Evolutionary conservation across 2,888 invertebrate species (phyloP).

Genomic region (Campaea margaritaria): DNA sequence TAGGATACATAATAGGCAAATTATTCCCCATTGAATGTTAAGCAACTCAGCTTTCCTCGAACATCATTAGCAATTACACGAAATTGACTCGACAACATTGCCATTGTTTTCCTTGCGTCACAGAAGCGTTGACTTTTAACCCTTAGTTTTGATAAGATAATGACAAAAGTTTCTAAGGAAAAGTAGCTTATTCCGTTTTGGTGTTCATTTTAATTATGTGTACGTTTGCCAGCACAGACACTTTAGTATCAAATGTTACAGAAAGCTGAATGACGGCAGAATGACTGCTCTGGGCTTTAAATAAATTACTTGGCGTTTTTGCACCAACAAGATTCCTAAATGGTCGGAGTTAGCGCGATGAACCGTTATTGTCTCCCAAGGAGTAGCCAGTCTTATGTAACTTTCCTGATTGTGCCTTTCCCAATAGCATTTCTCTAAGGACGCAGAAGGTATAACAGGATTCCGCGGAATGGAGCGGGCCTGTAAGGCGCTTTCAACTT

Average conservation of each 20-base stretch:
- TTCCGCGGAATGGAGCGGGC: conserved; percentile 35
- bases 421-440: conserved; percentile 21
- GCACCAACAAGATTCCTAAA: no score
- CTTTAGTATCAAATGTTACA: no score
- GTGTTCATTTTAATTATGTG: no score
- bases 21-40: conserved; percentile 20
- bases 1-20: conserved; percentile 31
- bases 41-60: conserved; percentile 7
- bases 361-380: background rate
- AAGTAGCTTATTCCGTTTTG: background rate
- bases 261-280: no score
- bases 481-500: conserved; percentile 55
- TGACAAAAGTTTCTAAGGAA: background rate
- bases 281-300: no score
- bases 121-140: conserved; percentile 11
- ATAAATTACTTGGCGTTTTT: no score
- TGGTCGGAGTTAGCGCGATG: background rate
- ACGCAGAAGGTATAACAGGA: conserved; percentile 32
- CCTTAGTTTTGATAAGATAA: conserved; percentile 21
- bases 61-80: conserved; percentile 15
- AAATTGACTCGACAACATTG: conserved; percentile 4
- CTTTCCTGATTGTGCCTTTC: conserved; percentile 16
- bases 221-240: no score
- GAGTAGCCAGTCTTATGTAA: conserved; percentile 17
- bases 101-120: background rate